phyloP scores from a whole-genome alignment of 2,113 vertebrate species.

The Eptesicus fuscus region DNA sequence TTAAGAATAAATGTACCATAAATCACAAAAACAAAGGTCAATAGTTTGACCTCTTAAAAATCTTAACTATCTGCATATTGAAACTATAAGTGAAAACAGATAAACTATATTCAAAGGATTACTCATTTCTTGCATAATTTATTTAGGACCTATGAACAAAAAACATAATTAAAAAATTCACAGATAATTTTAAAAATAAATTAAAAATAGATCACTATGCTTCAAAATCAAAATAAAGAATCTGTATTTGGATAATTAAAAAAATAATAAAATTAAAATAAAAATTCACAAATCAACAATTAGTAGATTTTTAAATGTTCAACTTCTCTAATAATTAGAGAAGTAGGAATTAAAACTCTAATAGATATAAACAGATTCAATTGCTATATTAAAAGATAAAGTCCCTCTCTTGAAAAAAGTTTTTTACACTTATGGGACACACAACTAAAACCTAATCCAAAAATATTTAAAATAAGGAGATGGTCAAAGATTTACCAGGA shows the following conservation, averaged over 20 bases:
- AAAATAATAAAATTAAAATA: no score
- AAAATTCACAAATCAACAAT: not conserved
- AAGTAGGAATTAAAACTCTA: not conserved
- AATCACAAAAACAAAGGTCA: not conserved
- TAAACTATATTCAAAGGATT: not conserved
- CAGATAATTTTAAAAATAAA: not conserved
- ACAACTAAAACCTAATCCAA: not conserved
- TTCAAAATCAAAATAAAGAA: no score
- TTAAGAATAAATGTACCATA: not conserved
- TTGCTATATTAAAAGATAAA: not conserved
- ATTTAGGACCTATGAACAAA: not conserved
- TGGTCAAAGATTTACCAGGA: not conserved
- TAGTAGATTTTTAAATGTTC: not conserved
- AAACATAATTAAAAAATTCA: not conserved
- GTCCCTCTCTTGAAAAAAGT: not conserved
- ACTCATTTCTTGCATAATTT: not conserved
- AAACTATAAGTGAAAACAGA: not conserved
- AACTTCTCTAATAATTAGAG: not conserved
- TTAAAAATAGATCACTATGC: no score
- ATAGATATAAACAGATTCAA: not conserved
- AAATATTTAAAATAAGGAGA: not conserved
- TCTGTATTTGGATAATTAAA: no score
- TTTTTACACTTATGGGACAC: not conserved
- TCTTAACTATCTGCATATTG: not conserved
- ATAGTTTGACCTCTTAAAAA: not conserved